These are phyloP conservation scores for Porites lutea DNA, from an alignment of 64 coral and sea anemone species.

Conservation along the genomic window DNA sequence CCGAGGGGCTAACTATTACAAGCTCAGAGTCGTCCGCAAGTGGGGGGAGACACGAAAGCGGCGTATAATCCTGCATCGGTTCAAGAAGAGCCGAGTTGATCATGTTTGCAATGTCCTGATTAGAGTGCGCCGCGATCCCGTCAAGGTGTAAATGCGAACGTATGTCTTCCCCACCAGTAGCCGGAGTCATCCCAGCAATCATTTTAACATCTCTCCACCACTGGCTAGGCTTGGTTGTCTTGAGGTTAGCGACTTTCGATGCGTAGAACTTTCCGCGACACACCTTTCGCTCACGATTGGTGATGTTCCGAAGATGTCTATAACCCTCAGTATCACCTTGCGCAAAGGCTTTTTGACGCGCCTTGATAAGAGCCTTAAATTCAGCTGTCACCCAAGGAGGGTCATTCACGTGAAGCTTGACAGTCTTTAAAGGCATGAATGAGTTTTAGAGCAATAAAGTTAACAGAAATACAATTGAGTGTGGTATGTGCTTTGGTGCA, in stretches of 20 bases:
- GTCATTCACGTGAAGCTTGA: not conserved
- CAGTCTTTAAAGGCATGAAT: not conserved
- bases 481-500: too few relatives aligned
- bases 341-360: conserved; percentile 47
- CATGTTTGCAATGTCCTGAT: conserved; percentile 54
- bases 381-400: not conserved
- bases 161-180: too few relatives aligned
- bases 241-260: conserved; percentile 61
- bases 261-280: conserved; percentile 60
- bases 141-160: not conserved
- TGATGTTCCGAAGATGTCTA: conserved; percentile 25
- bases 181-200: too few relatives aligned
- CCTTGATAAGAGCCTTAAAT: conserved; percentile 49
- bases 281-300: conserved; percentile 54
- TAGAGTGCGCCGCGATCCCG: conserved; percentile 16
- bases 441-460: too few relatives aligned
- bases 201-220: too few relatives aligned
- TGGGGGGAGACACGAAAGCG: conserved; percentile 39
- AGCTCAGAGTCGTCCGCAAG: conserved; percentile 26
- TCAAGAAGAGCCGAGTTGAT: conserved; percentile 57
- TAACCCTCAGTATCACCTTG: conserved; percentile 28
- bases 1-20: not conserved
- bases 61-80: too few relatives aligned
- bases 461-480: too few relatives aligned
- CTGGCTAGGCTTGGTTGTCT: too few relatives aligned